Evolutionary conservation across 2,888 invertebrate species (phyloP).

Genomic region (Ischnura elegans): DNA sequence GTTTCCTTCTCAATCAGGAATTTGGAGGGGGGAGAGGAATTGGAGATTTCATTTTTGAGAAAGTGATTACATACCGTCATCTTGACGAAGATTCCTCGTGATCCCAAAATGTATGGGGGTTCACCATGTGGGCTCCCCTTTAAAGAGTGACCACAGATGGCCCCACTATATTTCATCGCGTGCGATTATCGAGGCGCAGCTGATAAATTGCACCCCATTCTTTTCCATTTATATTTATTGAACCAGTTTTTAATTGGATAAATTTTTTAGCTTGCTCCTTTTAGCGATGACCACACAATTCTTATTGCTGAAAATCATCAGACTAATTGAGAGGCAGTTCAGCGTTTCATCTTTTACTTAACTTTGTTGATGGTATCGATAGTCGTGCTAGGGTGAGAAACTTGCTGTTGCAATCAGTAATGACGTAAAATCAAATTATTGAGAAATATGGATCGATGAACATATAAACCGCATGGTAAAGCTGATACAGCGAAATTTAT

Average conservation of each 20-base stretch:
- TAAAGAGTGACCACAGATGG: neutral
- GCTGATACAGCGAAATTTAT: too few relatives aligned
- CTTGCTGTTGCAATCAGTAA: too few relatives aligned
- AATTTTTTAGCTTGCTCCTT: too few relatives aligned
- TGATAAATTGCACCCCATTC: slow-evolving; percentile 1
- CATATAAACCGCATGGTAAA: too few relatives aligned
- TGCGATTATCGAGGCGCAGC: neutral
- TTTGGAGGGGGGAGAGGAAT: neutral
- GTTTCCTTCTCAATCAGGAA: slow-evolving; percentile 7
- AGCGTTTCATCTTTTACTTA: too few relatives aligned
- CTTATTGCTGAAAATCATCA: too few relatives aligned
- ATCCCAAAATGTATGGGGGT: neutral
- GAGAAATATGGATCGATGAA: too few relatives aligned
- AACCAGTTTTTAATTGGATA: neutral
- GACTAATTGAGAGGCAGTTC: too few relatives aligned
- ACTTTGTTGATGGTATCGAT: too few relatives aligned
- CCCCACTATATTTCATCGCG: neutral
- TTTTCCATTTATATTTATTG: neutral
- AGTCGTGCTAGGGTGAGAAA: too few relatives aligned
- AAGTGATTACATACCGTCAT: slow-evolving; percentile 1
- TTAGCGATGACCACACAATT: too few relatives aligned
- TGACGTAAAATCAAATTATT: too few relatives aligned
- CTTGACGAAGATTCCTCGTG: neutral
- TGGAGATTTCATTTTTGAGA: neutral
- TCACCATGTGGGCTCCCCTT: neutral